Percentiles rank a stretch among this genome's conserved stretches.
Evolutionary conservation across 2,888 invertebrate genomes (phyloP).

Genomic region (Agonopterix heracliana): DNA sequence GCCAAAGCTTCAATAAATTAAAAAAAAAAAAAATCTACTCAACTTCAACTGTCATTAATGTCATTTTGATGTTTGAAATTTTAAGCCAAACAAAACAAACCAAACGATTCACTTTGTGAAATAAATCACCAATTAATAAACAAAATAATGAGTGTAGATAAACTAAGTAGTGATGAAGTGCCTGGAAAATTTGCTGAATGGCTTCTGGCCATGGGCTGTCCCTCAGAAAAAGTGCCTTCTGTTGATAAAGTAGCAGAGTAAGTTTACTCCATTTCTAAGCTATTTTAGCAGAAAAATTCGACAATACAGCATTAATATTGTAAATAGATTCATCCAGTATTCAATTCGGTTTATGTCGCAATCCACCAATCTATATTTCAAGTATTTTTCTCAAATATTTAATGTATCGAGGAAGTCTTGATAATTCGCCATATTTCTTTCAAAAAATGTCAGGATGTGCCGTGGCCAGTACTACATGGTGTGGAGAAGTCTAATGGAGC

Average conservation of each 20-base stretch:
- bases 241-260: slow-evolving; percentile 54
- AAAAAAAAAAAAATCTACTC: too few relatives aligned
- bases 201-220: slow-evolving; percentile 62
- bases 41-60: too few relatives aligned
- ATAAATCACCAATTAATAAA: neutral
- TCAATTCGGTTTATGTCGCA: too few relatives aligned
- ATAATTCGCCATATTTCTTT: too few relatives aligned
- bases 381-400: too few relatives aligned
- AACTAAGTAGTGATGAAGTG: slow-evolving; percentile 54
- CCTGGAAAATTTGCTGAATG: slow-evolving; percentile 58
- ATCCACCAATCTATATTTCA: too few relatives aligned
- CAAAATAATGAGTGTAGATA: slow-evolving; percentile 39
- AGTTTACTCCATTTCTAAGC: slow-evolving; percentile 16
- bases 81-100: neutral
- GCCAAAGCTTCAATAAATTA: too few relatives aligned
- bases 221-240: slow-evolving; percentile 53
- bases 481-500: slow-evolving; percentile 64
- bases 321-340: too few relatives aligned
- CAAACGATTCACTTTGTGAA: neutral
- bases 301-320: neutral
- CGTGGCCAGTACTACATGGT: slow-evolving; percentile 63
- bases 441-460: slow-evolving; percentile 41
- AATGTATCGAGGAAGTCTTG: too few relatives aligned
- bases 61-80: neutral
- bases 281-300: neutral